A percentile compares a stretch with the other conserved stretches of the same genome.
phyloP scores from a whole-genome alignment of 2,888 invertebrate species.

The Clistopyga incitator region DNA sequence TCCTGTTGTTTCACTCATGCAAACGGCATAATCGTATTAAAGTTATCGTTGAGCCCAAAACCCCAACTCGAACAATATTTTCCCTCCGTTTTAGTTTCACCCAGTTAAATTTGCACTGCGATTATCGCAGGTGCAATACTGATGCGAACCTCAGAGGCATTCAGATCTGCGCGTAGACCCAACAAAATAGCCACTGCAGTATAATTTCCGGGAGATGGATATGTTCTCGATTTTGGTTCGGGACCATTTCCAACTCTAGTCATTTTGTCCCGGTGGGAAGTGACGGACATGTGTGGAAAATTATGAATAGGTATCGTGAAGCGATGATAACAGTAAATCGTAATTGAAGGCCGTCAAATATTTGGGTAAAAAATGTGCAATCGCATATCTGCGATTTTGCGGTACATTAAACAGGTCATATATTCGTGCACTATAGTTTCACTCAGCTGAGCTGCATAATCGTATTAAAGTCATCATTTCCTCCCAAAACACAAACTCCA shows the following conservation, averaged over 20 bases:
- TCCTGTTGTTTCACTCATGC: not conserved
- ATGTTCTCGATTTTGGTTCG: too few species aligned
- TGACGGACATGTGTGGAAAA: too few species aligned
- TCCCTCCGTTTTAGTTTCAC: constrained; percentile 10
- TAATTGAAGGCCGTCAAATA: not conserved
- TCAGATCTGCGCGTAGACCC: not conserved
- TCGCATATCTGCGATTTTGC: not conserved
- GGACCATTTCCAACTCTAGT: too few species aligned
- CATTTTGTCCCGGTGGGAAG: too few species aligned
- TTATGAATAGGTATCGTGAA: too few species aligned
- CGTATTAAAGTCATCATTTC: constrained; percentile 32
- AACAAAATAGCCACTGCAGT: constrained; percentile 24
- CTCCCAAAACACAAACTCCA: constrained; percentile 20
- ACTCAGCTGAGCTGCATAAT: constrained; percentile 1
- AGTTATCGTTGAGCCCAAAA: constrained; percentile 40
- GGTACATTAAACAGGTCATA: not conserved
- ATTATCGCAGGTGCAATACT: constrained; percentile 9
- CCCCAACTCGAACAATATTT: constrained; percentile 28
- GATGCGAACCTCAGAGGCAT: not conserved
- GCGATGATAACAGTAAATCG: too few species aligned
- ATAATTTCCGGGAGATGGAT: constrained; percentile 13
- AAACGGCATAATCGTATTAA: constrained; percentile 7
- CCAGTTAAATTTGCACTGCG: constrained; percentile 12
- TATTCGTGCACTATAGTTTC: not conserved
- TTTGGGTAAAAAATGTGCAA: too few species aligned